Conservation (phyloP, 2,797 vertebrate genomes). For the Graptemys geographica region DNA sequence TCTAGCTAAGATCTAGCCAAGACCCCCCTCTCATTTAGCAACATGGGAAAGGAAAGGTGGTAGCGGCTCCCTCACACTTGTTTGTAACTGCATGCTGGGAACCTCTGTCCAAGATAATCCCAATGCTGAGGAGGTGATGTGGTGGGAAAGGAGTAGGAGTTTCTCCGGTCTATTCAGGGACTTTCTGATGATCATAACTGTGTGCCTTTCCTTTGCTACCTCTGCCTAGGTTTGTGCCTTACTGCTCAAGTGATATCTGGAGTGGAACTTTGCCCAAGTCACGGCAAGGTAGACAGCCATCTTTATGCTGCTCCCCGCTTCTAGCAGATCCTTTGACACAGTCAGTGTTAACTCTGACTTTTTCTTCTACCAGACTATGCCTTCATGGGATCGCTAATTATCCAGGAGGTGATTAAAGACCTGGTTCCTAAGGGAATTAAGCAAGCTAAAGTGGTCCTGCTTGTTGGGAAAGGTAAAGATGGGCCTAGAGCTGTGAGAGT, state of each 20-base stretch:
- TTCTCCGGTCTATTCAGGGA: background rate
- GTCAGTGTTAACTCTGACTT: background rate
- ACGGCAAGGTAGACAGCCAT: slow-evolving; percentile 44
- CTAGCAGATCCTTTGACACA: background rate
- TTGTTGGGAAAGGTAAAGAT: slow-evolving; percentile 87
- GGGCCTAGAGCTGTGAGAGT: background rate
- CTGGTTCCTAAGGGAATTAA: slow-evolving; percentile 87
- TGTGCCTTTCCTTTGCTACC: background rate
- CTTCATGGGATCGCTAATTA: slow-evolving; percentile 89
- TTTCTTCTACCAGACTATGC: slow-evolving; percentile 78
- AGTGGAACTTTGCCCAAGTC: slow-evolving; percentile 79
- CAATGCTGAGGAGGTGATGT: background rate
- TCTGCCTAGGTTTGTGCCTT: slow-evolving; percentile 85
- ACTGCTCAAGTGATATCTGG: slow-evolving; percentile 91
- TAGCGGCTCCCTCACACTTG: too few species aligned
- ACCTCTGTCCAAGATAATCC: background rate
- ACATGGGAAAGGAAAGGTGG: background rate
- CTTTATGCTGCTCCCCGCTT: background rate
- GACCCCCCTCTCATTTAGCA: background rate
- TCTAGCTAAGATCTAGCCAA: background rate
- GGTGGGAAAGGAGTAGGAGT: background rate
- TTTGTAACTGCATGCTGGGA: background rate
- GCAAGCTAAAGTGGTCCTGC: slow-evolving; percentile 87
- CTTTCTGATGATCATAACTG: background rate
- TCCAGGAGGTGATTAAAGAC: slow-evolving; percentile 89